Base-by-base conservation (phyloP, 2,888 invertebrate genomes). In the Mellilla xanthometata region DNA sequence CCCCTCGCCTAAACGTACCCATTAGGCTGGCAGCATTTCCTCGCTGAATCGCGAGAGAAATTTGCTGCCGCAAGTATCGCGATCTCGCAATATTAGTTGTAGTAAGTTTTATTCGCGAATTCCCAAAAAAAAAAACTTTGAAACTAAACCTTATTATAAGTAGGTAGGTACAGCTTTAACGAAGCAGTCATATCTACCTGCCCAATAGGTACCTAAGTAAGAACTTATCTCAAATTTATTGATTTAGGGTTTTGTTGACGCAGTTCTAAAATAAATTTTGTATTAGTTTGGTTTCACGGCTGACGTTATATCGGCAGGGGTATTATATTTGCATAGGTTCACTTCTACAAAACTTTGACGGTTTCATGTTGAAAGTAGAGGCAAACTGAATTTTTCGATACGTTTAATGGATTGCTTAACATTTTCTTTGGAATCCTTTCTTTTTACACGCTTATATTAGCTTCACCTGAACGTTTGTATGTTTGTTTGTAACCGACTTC, bases 291-390 rank as follows among this genome's bases (percentile, higher is more conserved):
- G 8, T 24, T 24, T 65, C 13, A 9, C 12, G 58, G 84, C 88
- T 88, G 87, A 72, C 86, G 87, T 79, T 81, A 76, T 70, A 73
- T 76, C 86, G 80, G 83, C 66, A 89, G 82, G 77, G 76, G 68
- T 65, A 62, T 52, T 45, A 60, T 82, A 72, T 82, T 83, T 83
- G 73, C 65, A 68, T 49, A 67, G 75, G 68, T 62, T 55, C 52
- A 39, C 35, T 62, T 69, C 70, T 67, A 65, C 51, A 52, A 60
- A 64, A 69, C 64, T 73, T 78, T 82, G 68, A 69, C 84, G 79
- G 68, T 56, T 38, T 54, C 35, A 52, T 62, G 83, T 63, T 69
- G 80, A 74, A 88, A 87, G 83, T 87, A 68, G 74, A 68, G 60
- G 53, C 68, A 76, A 78, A 78, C 72, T 75, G 65, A 35, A 60